Evolutionary conservation across 2,113 vertebrate species (phyloP).

Genomic region (Gallinago media): DNA sequence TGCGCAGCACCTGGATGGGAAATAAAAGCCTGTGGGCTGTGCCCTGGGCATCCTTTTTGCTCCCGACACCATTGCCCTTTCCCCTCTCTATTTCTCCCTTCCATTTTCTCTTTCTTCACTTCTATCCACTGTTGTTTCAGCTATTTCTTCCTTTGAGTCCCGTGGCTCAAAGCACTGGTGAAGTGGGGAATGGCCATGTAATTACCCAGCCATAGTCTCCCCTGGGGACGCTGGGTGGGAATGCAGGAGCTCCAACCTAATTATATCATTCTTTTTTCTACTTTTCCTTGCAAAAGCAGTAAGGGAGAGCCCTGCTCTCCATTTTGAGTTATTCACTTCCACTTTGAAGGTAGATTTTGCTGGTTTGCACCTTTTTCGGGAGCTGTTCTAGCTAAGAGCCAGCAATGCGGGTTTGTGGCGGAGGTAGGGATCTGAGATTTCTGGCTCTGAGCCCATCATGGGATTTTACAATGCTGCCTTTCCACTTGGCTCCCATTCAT

Average conservation of each 20-base stretch:
- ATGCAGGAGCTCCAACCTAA: background rate
- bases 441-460: background rate
- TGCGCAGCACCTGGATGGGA: background rate
- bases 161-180: background rate
- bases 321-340: background rate
- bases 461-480: background rate
- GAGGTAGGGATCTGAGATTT: background rate
- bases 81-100: background rate
- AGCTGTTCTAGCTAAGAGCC: background rate
- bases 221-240: background rate
- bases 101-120: background rate
- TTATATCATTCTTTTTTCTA: background rate
- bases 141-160: background rate
- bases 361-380: background rate
- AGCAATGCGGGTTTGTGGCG: background rate
- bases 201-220: background rate
- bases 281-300: background rate
- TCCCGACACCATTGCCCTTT: background rate
- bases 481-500: background rate
- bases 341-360: background rate
- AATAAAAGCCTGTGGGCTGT: background rate
- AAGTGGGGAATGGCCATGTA: background rate
- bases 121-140: background rate
- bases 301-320: background rate
- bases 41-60: background rate